Base-by-base conservation (phyloP, 1,140 invertebrate genomes). In the Bombus consobrinus region DNA sequence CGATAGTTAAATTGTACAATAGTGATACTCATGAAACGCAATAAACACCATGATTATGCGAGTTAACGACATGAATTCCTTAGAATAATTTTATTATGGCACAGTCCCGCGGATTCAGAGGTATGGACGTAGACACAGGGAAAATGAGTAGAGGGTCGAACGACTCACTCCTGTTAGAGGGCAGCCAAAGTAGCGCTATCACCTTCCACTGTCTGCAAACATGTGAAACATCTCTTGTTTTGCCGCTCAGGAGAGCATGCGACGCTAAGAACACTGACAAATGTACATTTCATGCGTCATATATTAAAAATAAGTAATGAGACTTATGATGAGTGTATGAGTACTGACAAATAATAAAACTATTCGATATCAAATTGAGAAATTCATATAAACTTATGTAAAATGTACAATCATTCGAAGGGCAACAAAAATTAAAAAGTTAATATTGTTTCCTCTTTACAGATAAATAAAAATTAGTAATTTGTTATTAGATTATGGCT, bases 161-260 rank as follows among this genome's bases (percentile, higher is more conserved):
- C 86, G 87, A 93, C 90, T 95, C 94, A 94, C 93, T 95, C 92
- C 93, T 94, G 94, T 94, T 95, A 95, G 92, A 94, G 94, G 93
- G 94, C 94, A 92, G 94, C 94, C 95, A 95, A 92, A 92, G 93
- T 94, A 94, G 94, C 92, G 87, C 92, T 94, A 94, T 95, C 95
- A 92, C 92, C 94, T 92, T 95, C 94, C 94, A 93, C 92, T 90
- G 92, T 95, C 95, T 95, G 95, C 92, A 94, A 95, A 94, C 92
- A 94, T 88, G 93, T 93, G 85, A 94, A 94, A 94, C 83, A 92
- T 90, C 90, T 94, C 92, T 94, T 90, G 92, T 93, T 93, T 90
- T 92, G 91, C 88, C 89, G 92, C 93, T 91, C 83, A 87, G 84
- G 87, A 92, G 90, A 93, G 90, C 93, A 94, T 94, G 93, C 94